Conservation (phyloP, 2,888 invertebrate genomes). For the Imbricaverruca yamaguchii region DNA sequence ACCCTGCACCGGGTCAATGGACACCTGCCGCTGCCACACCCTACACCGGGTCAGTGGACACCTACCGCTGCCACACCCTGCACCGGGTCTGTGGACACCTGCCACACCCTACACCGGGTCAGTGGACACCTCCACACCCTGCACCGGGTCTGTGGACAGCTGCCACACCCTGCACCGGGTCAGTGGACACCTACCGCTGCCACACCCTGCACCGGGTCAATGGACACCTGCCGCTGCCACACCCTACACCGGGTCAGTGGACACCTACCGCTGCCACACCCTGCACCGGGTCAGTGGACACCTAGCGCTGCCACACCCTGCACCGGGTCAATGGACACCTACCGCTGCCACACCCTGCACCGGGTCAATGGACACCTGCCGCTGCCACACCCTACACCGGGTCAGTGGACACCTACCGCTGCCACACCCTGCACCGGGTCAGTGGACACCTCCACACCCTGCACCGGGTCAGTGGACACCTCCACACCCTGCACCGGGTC, state of each 20-base stretch:
- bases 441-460: too few relatives aligned
- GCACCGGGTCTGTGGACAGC: too few relatives aligned
- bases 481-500: constrained; percentile 86
- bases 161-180: constrained; percentile 89
- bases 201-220: constrained; percentile 91
- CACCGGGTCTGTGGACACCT: too few relatives aligned
- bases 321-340: too few relatives aligned
- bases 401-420: constrained; percentile 91
- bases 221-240: constrained; percentile 91
- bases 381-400: constrained; percentile 88
- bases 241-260: too few relatives aligned
- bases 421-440: constrained; percentile 88
- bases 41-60: too few relatives aligned
- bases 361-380: too few relatives aligned
- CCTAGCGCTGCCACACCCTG: constrained; percentile 86
- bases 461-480: too few relatives aligned
- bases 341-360: constrained; percentile 87
- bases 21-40: constrained; percentile 90
- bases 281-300: too few relatives aligned
- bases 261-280: constrained; percentile 90
- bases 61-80: constrained; percentile 86
- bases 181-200: constrained; percentile 88
- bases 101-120: constrained; percentile 88
- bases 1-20: too few relatives aligned
- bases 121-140: too few relatives aligned